Base-by-base conservation (phyloP, 2,888 invertebrate genomes). In the Cataglyphis livida region DNA sequence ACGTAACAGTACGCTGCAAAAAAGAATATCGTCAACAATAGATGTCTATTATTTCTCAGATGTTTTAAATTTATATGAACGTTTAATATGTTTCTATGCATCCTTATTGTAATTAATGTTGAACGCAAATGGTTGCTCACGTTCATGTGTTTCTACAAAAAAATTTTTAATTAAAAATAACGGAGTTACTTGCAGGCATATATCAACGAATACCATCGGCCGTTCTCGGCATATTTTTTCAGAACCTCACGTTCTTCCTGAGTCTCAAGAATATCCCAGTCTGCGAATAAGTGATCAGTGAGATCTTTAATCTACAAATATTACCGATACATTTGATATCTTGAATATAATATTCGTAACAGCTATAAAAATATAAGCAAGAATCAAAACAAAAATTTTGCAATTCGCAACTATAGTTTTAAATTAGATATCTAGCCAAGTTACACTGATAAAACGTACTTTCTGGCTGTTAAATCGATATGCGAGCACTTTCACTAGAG, bases 281-380 rank as follows among this genome's bases (percentile, higher is more conserved):
- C 76, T 54, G 28, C 12, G 41, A 57, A 70, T 32, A 76, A 28
- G 21, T 28, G 54, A 76, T 76, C 76, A n/a, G 71, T 70, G 15
- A 76, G 76, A 57, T 54, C n/a, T 41, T 70, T 76, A n/a, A 76
- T 76, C 76, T 76, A 76, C 15, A 70, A 76, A 76, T 18, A 51
- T 54, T 12, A 48, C 1, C 35, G 25, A 51, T 68, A 68, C 18
- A 59, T 59, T 71, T 18, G 5, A 48, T 18, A 73, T 3, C 25
- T 70, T 25, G 12, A 10, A 25, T 59, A 18, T 25, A 41, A 73
- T 41, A 41, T 64, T 1, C 5, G 15, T 3, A 44, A 44, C 3
- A 15, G 15, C 15, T 74, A 61, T 1, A 41, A 18, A 35, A n/a
- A n/a, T 25, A 5, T 25, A 7, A 54, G 18, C 12, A 18, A 44